Base-by-base conservation (phyloP, 2,888 invertebrate genomes). In the Melinaea marsaeus region DNA sequence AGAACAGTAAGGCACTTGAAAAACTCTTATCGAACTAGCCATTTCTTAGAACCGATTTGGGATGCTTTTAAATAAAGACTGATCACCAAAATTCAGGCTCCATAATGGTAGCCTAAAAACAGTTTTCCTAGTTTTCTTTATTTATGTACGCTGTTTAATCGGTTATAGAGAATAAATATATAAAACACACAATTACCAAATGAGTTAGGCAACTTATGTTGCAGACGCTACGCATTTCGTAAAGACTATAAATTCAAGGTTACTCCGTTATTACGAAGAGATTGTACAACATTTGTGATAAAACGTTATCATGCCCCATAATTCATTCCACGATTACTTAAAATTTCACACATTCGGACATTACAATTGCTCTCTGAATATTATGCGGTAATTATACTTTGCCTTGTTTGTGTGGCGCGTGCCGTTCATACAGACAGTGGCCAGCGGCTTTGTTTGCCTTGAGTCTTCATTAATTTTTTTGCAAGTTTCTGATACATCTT, bases 171-270 rank as follows among this genome's bases (percentile, higher is more conserved):
- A 42, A 42, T 9, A 42, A 7, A 32, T 64, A 68, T 22, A 22
- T 22, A 22, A 22, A 22, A 22, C 22, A 22, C 22, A 22, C 22
- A 60, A 63, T 69, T 65, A 64, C 63, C 48, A n/a, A n/a, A 13
- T 13, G 33, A 32, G 11, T 55, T 22, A 37, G 46, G 57, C 55
- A 55, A 48, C n/a, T 42, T 63, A 33, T 45, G 48, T 34, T 79
- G 79, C 80, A 71, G 68, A 76, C 86, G 68, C 76, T 87, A 84
- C 84, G 69, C 75, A 80, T 85, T 87, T 84, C 81, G 84, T 86
- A 85, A 88, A 82, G 84, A 79, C 83, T 75, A 86, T 86, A 87
- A 86, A 85, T 86, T 85, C 77, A 83, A 87, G 86, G 87, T 83
- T 86, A 83, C 85, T 86, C 83, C 83, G 86, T 85, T 88, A 86